Base-by-base conservation (phyloP, 2,888 invertebrate species). In the Drosophila suboccidentalis region DNA sequence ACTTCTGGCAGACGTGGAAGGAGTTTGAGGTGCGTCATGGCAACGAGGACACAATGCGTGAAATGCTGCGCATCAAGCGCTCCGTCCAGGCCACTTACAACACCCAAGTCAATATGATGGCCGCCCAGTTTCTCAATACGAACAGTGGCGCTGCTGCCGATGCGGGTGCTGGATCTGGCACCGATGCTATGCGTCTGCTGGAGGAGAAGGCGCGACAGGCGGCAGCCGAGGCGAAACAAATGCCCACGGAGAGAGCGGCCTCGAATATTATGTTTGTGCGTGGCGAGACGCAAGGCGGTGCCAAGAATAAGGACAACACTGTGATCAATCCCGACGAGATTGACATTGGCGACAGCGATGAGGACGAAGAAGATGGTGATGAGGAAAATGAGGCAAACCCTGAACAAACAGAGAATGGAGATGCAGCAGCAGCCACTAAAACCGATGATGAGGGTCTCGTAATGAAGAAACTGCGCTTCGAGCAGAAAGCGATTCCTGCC, bases 1-100 rank as follows among this genome's bases (percentile, higher is more conserved):
- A 97, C 63, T 99, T 99, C 93, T 99, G 99, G 99, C 97, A 98
- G 91, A 97, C 97, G 1, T 99, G 99, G 99, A 98, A 99, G 92
- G 98, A 99, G 90, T 99, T 99, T 94, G 99, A 99, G 94, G 97
- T 99, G 17, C 95, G 97, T 51, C 99, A 99, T 93, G 99, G 99
- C 15, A 99, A 99, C 93, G 99, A 99, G 93, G 99, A 99, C 91
- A 99, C 99, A 0, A 98, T 99, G 95, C 94, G 99, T 49, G 99
- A 99, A 94, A 99, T 99, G 99, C 94, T 99, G 83, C 94, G 99
- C 88, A 98, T 99, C 75, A 98, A 99, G 93, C 95, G 99, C 83
- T 98, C 98, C 90, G 97, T 99, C 0, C 98, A 99, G 93, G 99
- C 99, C 4, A 97, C 97, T 89, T 99, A 98, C 92, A 99, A 99